phyloP scores from a whole-genome alignment of 2,797 vertebrate genomes.

The Xenentodon cancila region DNA sequence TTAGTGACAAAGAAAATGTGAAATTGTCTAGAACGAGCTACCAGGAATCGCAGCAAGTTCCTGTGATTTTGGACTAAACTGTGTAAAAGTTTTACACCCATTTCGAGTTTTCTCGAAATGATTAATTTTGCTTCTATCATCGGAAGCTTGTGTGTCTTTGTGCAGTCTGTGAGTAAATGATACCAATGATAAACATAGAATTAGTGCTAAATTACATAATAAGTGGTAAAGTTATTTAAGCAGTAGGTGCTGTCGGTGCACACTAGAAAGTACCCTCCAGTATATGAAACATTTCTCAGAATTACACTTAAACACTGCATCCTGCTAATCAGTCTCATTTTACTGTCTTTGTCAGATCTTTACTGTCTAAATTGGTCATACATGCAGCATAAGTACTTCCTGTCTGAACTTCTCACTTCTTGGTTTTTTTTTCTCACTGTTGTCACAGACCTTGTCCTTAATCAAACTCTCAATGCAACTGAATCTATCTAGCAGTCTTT shows the following conservation, averaged over 20 bases:
- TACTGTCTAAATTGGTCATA: slow-evolving; percentile 70
- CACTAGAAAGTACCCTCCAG: slow-evolving; percentile 10
- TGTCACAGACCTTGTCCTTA: slow-evolving; percentile 76
- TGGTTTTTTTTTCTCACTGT: slow-evolving; percentile 77
- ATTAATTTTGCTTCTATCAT: not conserved
- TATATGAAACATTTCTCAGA: slow-evolving; percentile 15
- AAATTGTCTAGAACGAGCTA: slow-evolving; percentile 17
- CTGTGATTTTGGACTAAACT: slow-evolving; percentile 17
- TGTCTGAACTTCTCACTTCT: slow-evolving; percentile 87
- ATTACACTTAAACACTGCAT: slow-evolving; percentile 33
- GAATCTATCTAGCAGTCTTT: slow-evolving; percentile 29
- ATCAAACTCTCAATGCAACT: slow-evolving; percentile 71
- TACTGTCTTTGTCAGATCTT: slow-evolving; percentile 54
- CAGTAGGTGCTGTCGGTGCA: not conserved
- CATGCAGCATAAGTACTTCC: slow-evolving; percentile 86
- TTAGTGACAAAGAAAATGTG: slow-evolving; percentile 18
- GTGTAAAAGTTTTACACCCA: no score
- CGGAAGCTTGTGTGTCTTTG: not conserved
- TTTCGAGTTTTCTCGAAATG: no score
- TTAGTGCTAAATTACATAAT: no score
- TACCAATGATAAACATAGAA: no score
- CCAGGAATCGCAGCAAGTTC: slow-evolving; percentile 19
- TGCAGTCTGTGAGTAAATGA: not conserved
- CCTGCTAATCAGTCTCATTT: slow-evolving; percentile 46
- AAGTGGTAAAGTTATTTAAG: not conserved